Percentiles rank a stretch among this genome's conserved stretches.
Evolutionary conservation across 2,888 invertebrate species (phyloP).

Genomic region (Pardosa pseudoannulata): DNA sequence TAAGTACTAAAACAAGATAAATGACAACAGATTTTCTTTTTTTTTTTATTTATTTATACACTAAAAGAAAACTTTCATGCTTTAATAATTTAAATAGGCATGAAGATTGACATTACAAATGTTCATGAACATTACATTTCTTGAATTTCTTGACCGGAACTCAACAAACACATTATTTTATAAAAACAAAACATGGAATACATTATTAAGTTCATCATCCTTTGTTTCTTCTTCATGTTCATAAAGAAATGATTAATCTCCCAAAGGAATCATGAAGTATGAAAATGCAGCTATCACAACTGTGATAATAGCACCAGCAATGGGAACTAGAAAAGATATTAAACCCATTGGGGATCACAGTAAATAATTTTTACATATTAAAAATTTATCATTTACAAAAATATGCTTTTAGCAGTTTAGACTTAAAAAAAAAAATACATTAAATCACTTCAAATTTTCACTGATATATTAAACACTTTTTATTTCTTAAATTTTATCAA

Average conservation of each 20-base stretch:
- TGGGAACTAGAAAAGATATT: too few relatives aligned
- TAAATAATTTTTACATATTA: too few relatives aligned
- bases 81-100: not conserved
- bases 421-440: too few relatives aligned
- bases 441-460: too few relatives aligned
- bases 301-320: conserved; percentile 47
- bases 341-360: too few relatives aligned
- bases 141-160: not conserved
- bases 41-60: not conserved
- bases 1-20: too few relatives aligned
- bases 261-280: conserved; percentile 23
- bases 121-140: not conserved
- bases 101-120: not conserved
- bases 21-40: too few relatives aligned
- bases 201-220: not conserved
- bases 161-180: not conserved
- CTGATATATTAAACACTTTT: too few relatives aligned
- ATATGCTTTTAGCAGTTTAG: too few relatives aligned
- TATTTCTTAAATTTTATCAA: too few relatives aligned
- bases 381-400: too few relatives aligned
- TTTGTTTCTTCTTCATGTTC: not conserved
- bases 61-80: not conserved
- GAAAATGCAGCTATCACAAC: conserved; percentile 31
- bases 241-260: not conserved
- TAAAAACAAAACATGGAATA: not conserved